Conservation (phyloP, 2,888 invertebrate species). For the Acleris cristana region DNA sequence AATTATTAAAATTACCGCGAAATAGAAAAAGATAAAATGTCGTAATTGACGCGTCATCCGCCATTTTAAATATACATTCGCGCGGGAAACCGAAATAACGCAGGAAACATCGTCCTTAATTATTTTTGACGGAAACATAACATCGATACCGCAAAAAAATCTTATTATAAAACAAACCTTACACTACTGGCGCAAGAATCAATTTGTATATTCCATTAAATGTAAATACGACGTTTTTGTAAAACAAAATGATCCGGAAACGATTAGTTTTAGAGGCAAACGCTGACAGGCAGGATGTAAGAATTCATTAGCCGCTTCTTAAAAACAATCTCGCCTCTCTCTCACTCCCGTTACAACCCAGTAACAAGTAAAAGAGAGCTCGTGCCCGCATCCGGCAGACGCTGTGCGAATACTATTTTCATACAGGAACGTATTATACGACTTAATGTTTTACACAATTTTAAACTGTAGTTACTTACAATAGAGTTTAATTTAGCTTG, state of each 20-base stretch:
- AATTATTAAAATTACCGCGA: not conserved
- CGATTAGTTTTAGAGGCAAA: conserved; percentile 79
- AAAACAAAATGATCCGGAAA: conserved; percentile 60
- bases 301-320: conserved; percentile 75
- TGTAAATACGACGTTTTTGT: conserved; percentile 46
- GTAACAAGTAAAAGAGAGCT: conserved; percentile 47
- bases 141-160: conserved; percentile 41
- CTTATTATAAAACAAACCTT: conserved; percentile 39
- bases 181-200: not conserved
- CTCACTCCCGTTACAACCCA: conserved; percentile 40
- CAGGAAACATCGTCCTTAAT: conserved; percentile 73
- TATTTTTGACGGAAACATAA: conserved; percentile 48
- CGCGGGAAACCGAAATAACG: conserved; percentile 75
- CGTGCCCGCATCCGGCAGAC: conserved; percentile 61
- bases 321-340: conserved; percentile 56
- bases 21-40: conserved; percentile 39
- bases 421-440: not conserved
- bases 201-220: conserved; percentile 31
- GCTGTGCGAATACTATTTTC: conserved; percentile 53
- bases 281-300: conserved; percentile 78
- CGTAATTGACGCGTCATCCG: conserved; percentile 49
- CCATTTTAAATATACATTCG: conserved; percentile 65
- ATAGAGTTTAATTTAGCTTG: not conserved
- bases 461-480: not conserved
- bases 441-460: not conserved